phyloP scores from a whole-genome alignment of 2,797 vertebrate genomes.

The Sternarchorhynchus goeldii region DNA sequence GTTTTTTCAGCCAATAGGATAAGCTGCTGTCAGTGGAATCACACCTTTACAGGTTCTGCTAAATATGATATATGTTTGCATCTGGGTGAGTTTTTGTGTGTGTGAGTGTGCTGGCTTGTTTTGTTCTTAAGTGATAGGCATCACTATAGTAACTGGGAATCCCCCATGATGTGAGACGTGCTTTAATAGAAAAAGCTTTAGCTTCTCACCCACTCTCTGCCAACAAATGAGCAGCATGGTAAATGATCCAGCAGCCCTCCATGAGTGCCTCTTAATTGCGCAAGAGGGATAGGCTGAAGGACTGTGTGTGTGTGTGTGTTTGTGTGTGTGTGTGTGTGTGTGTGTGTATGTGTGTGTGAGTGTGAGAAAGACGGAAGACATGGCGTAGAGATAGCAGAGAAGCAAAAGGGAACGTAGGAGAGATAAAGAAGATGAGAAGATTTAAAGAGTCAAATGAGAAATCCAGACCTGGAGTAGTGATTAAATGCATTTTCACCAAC shows the following conservation, averaged over 20 bases:
- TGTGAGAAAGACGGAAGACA: neutral
- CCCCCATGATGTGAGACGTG: constrained; percentile 18
- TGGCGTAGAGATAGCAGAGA: neutral
- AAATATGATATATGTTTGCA: neutral
- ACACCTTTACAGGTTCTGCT: constrained; percentile 36
- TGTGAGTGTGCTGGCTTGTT: neutral
- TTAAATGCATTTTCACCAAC: constrained; percentile 20
- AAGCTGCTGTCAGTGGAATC: constrained; percentile 26
- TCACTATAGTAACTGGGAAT: constrained; percentile 29
- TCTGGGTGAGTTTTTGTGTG: constrained; percentile 4
- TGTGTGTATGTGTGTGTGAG: neutral
- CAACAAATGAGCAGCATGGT: constrained; percentile 21
- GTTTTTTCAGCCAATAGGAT: constrained; percentile 2
- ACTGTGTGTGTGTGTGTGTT: neutral
- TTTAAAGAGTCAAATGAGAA: neutral
- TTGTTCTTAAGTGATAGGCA: neutral
- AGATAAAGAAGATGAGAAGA: neutral
- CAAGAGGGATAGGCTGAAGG: neutral
- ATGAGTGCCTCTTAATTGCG: constrained; percentile 15
- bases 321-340: neutral
- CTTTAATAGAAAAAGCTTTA: constrained; percentile 23
- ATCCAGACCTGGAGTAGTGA: constrained; percentile 20
- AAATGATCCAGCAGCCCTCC: neutral
- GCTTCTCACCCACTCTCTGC: constrained; percentile 9
- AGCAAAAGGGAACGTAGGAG: neutral